Evolutionary conservation across 2,113 vertebrate species (phyloP), one percentile per base, ranked within the genome.

Genomic region (Platichthys flesus): DNA sequence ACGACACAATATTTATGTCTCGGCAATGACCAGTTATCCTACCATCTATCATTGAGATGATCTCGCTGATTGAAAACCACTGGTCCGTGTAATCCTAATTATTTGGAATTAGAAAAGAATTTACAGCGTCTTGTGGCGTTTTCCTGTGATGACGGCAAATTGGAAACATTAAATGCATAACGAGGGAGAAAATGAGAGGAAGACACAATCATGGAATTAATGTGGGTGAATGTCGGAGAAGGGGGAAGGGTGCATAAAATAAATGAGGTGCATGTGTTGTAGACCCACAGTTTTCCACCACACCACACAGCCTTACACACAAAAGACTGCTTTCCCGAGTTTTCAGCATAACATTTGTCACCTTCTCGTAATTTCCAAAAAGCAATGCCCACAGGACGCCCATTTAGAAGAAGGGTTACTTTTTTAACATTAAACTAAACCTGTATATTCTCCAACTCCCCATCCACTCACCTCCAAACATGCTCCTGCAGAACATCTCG

Each of bases 71-170:
- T 97, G 96, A 97, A 97, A 97, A 97, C 94, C 96, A 96, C 96
- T 95, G 96, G 96, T 96, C 96, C 96, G 20, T 97, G 96, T 97
- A 97, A 97, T 97, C 95, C 94, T 96, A 96, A 97, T 97, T 97
- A 97, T 97, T 97, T 97, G 96, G 96, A 97, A 97, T 97, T 97
- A 97, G 96, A 96, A 96, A 95, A 94, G 95, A 97, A 97, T 97
- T 97, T 97, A 97, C 96, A 93, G 95, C 94, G 85, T 95, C 92
- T 92, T 86, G 90, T 94, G 87, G 93, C 86, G 82, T 92, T 94
- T 92, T 92, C 79, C 82, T 91, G 89, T 87, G 89, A 88, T 88
- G 91, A 93, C 82, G 88, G 91, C 90, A 93, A 93, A 93, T 94
- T 93, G 89, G 90, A 92, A 93, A 89, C 92, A 92, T 93, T 90